A percentile compares a stretch with the other conserved stretches of the same genome.
phyloP scores from a whole-genome alignment of 2,797 vertebrate species.

The Coregonus ussuriensis region DNA sequence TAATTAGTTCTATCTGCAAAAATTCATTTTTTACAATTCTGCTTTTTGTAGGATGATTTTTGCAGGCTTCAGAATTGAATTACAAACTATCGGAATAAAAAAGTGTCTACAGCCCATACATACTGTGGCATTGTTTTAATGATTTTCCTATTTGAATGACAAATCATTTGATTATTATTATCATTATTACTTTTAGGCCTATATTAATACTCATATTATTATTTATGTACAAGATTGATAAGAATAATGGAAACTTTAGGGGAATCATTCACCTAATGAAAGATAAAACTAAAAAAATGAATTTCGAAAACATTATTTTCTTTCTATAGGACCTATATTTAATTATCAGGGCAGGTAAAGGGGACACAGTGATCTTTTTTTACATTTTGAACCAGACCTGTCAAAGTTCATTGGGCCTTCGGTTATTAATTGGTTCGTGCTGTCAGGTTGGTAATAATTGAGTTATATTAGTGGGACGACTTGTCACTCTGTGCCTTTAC shows the following conservation, averaged over 20 bases:
- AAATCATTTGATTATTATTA: too few species aligned
- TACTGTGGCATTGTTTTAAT: not conserved
- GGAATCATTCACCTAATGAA: too few species aligned
- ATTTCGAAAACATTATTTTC: not conserved
- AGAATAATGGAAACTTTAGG: too few species aligned
- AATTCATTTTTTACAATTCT: not conserved
- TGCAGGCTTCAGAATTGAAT: not conserved
- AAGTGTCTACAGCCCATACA: not conserved
- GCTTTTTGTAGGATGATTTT: not conserved
- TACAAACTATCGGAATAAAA: not conserved
- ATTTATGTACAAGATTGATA: too few species aligned
- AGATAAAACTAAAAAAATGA: not conserved
- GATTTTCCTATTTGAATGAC: too few species aligned
- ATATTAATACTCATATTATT: too few species aligned
- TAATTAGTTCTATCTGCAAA: not conserved
- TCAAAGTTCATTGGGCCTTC: constrained; percentile 64
- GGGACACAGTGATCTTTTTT: not conserved
- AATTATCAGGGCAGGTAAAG: constrained; percentile 8
- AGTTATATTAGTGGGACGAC: constrained; percentile 69
- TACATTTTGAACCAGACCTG: constrained; percentile 52
- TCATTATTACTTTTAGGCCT: too few species aligned
- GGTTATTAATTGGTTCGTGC: constrained; percentile 71
- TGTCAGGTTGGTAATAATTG: constrained; percentile 77
- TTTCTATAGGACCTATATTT: not conserved
- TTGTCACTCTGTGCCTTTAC: constrained; percentile 74